Evolutionary conservation across 2,797 vertebrate genomes (phyloP), one percentile per base, ranked within the genome.

Genomic region (Sitta carolinensis): DNA sequence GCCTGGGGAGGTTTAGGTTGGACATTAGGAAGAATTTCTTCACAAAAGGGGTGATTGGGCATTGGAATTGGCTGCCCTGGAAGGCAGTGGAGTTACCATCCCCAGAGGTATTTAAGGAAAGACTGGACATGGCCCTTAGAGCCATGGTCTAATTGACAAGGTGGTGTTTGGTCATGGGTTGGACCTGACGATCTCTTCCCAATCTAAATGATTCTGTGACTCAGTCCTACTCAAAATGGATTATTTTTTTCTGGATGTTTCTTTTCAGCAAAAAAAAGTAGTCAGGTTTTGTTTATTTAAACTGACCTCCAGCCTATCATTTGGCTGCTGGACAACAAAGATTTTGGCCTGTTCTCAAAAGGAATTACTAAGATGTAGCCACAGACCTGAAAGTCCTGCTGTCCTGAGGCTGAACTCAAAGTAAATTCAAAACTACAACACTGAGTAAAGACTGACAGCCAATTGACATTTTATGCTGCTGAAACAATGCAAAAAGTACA

Each of bases 51-150:
- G 9, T 47, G 25, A 34, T 2, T 54, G 11, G 7, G 11, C 9
- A 34, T 47, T 40, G 20, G 7, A 68, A 47, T 25, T 10, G 19
- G 34, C 13, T 68, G 29, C 25, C 25, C 25, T 26, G 20, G 20
- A 16, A 40, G 23, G 13, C 45, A 11, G 14, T 47, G 9, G 47
- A 40, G 20, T 40, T n/a, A 40, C 11, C 3, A 1, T 61, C 19
- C 23, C 23, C 2, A 1, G 25, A 38, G 13, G 7, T 52, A 47
- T 38, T 52, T 27, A 52, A 29, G 22, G 32, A 32, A 45, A 59
- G 22, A 2, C 13, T 22, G n/a, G 3, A 45, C 1, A 0, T 11
- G 23, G 11, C 9, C 13, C 19, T 47, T n/a, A 38, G 16, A 17
- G n/a, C 13, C n/a, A 21, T 40, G n/a, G 10, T 45, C 13, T 47